These are phyloP conservation scores for Anoplius nigerrimus DNA, from an alignment of 2,888 invertebrate genomes.

Conservation along the genomic window DNA sequence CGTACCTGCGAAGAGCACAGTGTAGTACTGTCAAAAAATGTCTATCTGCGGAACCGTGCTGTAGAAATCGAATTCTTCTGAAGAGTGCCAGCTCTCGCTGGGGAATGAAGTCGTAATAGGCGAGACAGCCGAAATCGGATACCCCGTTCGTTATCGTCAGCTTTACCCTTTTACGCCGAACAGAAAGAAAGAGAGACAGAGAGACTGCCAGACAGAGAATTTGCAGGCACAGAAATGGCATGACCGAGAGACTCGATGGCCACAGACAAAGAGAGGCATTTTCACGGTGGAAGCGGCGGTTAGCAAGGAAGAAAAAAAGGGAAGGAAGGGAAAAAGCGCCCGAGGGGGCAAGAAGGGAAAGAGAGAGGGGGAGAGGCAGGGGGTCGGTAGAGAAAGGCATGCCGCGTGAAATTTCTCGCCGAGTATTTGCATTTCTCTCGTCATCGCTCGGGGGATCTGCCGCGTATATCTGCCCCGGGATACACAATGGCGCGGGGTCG, in stretches of 20 bases:
- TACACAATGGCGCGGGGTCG: slow-evolving; percentile 22
- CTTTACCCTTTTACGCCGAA: slow-evolving; percentile 18
- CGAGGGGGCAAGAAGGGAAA: not conserved
- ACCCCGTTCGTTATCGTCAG: slow-evolving; percentile 5
- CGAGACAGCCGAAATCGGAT: not conserved
- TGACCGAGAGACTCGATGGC: slow-evolving; percentile 25
- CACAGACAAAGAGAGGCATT: slow-evolving; percentile 14
- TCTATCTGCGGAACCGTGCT: too few species aligned
- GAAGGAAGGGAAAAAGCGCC: not conserved
- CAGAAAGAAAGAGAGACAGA: slow-evolving; percentile 8
- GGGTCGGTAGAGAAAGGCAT: not conserved
- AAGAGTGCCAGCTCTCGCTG: too few species aligned
- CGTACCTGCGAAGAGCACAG: too few species aligned
- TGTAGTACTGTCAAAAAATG: too few species aligned
- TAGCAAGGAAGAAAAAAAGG: not conserved
- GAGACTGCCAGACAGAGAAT: slow-evolving; percentile 7
- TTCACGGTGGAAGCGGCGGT: slow-evolving; percentile 10
- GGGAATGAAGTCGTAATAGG: too few species aligned
- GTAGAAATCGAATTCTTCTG: too few species aligned
- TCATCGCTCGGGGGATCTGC: slow-evolving; percentile 34
- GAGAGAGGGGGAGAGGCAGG: not conserved
- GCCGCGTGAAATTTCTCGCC: slow-evolving; percentile 4
- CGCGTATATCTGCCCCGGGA: slow-evolving; percentile 31
- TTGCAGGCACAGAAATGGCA: slow-evolving; percentile 32
- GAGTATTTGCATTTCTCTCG: slow-evolving; percentile 51